Evolutionary conservation across 2,888 invertebrate genomes (phyloP).

Genomic region (Notodonta dromedarius): DNA sequence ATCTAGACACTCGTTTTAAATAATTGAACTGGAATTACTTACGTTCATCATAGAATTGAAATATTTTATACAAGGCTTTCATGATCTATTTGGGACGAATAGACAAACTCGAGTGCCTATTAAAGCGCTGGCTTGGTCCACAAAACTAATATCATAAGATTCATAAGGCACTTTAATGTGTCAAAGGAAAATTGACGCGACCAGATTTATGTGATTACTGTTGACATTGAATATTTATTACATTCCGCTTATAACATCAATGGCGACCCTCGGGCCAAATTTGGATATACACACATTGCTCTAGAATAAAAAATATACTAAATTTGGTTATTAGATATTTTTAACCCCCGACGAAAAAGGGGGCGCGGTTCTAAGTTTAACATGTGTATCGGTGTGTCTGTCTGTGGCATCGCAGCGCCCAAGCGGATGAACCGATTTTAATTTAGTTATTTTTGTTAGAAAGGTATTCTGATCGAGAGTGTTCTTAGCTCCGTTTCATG

Average conservation of each 20-base stretch:
- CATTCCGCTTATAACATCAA: not conserved
- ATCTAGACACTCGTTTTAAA: not conserved
- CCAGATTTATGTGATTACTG: not conserved
- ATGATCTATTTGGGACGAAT: not conserved
- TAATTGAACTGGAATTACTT: not conserved
- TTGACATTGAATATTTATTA: constrained; percentile 2
- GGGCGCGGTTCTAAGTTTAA: too few species aligned
- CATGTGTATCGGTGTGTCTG: too few species aligned
- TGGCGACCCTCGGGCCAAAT: constrained; percentile 6
- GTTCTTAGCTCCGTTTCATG: too few species aligned
- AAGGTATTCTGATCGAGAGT: too few species aligned
- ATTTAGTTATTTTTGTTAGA: too few species aligned
- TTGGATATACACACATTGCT: constrained; percentile 9
- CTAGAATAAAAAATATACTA: too few species aligned
- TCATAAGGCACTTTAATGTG: not conserved
- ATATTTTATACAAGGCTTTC: not conserved
- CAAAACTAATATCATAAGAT: not conserved
- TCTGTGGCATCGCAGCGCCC: too few species aligned
- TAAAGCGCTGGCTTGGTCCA: not conserved
- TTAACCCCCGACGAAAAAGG: too few species aligned
- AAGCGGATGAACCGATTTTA: too few species aligned
- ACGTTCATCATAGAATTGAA: too few species aligned
- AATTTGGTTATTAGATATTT: too few species aligned
- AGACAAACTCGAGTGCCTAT: not conserved
- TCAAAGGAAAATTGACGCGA: not conserved